A percentile compares a stretch with the other conserved stretches of the same genome.
Evolutionary conservation across 1,140 invertebrate species (phyloP).

Genomic region (Drosophila malerkotliana): DNA sequence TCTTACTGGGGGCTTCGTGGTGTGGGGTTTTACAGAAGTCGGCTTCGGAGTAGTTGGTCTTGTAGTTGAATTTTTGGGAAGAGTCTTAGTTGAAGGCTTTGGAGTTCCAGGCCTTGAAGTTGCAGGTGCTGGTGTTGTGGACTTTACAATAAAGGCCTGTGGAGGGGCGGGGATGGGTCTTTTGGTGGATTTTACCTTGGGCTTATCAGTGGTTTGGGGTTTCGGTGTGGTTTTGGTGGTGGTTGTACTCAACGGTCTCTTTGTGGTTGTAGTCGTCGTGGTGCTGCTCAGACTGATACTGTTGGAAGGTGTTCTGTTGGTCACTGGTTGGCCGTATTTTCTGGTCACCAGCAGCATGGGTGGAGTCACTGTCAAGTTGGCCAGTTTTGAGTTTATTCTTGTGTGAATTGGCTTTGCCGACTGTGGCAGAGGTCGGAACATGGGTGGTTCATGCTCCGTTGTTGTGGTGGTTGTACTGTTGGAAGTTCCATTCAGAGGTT

Average conservation of each 20-base stretch:
- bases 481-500: slow-evolving; percentile 22
- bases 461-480: slow-evolving; percentile 47
- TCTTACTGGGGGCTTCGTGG: neutral
- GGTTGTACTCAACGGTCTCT: neutral
- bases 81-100: slow-evolving; percentile 12
- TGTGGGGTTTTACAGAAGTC: neutral
- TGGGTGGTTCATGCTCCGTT: slow-evolving; percentile 52
- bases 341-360: slow-evolving; percentile 67
- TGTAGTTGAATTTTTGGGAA: slow-evolving; percentile 7
- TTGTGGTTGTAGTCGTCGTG: slow-evolving; percentile 2
- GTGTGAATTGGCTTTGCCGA: slow-evolving; percentile 54
- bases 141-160: slow-evolving; percentile 12
- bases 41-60: neutral
- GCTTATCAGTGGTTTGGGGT: slow-evolving; percentile 24
- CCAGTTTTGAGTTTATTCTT: slow-evolving; percentile 77
- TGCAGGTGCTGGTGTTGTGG: slow-evolving; percentile 6
- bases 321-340: slow-evolving; percentile 63
- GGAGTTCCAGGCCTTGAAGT: slow-evolving; percentile 5
- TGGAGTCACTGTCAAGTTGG: slow-evolving; percentile 70
- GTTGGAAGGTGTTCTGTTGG: slow-evolving; percentile 38
- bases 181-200: slow-evolving; percentile 31
- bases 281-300: slow-evolving; percentile 11
- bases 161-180: slow-evolving; percentile 21
- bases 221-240: slow-evolving; percentile 16
- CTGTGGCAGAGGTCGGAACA: slow-evolving; percentile 67